Evolutionary conservation across 2,113 vertebrate genomes (phyloP), one percentile per base, ranked within the genome.

Genomic region (Anguilla japonica): DNA sequence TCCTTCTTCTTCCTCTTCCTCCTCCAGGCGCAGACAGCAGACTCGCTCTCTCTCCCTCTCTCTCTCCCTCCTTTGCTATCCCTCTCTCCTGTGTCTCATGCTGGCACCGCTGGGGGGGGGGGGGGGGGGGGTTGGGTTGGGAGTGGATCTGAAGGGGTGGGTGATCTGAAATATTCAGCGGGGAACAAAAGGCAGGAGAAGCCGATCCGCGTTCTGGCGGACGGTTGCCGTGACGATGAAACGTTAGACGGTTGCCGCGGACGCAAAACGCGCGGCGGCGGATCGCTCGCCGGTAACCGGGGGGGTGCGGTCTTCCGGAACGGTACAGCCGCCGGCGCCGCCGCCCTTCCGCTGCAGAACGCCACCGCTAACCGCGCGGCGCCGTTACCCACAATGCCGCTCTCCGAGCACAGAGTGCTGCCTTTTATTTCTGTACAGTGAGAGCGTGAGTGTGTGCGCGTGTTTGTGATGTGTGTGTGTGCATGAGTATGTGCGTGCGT

Each of bases 221-320:
- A 89, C 93, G 93, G 97, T 97, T 96, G 94, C 96, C 96, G 95
- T 95, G 96, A 97, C 90, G 92, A 92, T 94, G 91, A 92, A 90
- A 91, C 91, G 88, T 91, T 89, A 92, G 90, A 90, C 89, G 88
- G 88, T 91, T 91, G 90, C n/a, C 57, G 87, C 40, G 91, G 87
- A 83, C 78, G 41, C 82, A 29, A 93, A 89, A 46, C 84, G 89
- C 50, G 84, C 43, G 89, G 89, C 80, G 63, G 20, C 29, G 85
- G 95, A 95, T 91, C 91, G 91, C 92, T 5, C 78, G 18, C 46
- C 71, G 20, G 34, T 71, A 79, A 41, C 46, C 39, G 39, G 15
- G 34, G 63, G 71, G 40, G 86, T 86, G 67, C 81, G 91, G 91
- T 87, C 81, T 84, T 80, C 75, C 39, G 29, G 14, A 18, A 13